Conservation (phyloP, 64 coral and sea anemone genomes). For the Astreopora myriophthalma region DNA sequence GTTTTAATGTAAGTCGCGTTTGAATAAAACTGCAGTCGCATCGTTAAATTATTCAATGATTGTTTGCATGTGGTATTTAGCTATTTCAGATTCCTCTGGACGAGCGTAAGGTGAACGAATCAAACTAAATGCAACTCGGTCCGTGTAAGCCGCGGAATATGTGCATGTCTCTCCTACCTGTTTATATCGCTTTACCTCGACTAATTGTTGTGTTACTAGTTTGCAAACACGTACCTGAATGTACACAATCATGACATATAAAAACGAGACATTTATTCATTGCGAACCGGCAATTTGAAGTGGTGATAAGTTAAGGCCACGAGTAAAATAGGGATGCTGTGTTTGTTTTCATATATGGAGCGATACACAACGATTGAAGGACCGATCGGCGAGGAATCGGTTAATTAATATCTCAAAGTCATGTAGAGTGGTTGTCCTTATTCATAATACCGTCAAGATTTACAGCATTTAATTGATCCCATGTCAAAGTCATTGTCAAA, state of each 20-base stretch:
- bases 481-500: conserved; percentile 4
- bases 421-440: neutral
- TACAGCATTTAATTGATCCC: neutral
- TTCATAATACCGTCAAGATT: neutral
- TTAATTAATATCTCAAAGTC: no score
- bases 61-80: neutral
- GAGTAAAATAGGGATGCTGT: no score
- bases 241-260: neutral
- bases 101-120: neutral
- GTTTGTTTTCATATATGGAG: neutral
- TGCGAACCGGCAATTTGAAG: neutral
- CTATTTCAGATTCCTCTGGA: neutral
- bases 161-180: no score
- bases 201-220: no score
- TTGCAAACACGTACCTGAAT: neutral
- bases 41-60: neutral
- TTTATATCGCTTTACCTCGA: no score
- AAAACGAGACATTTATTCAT: neutral
- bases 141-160: neutral
- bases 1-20: neutral
- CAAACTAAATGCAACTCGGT: neutral
- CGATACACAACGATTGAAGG: neutral
- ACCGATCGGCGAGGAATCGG: neutral
- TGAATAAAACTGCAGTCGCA: neutral
- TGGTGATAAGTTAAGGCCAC: no score